phyloP scores from a whole-genome alignment of 64 coral and sea anemone genomes.

The Trachythela sp. region DNA sequence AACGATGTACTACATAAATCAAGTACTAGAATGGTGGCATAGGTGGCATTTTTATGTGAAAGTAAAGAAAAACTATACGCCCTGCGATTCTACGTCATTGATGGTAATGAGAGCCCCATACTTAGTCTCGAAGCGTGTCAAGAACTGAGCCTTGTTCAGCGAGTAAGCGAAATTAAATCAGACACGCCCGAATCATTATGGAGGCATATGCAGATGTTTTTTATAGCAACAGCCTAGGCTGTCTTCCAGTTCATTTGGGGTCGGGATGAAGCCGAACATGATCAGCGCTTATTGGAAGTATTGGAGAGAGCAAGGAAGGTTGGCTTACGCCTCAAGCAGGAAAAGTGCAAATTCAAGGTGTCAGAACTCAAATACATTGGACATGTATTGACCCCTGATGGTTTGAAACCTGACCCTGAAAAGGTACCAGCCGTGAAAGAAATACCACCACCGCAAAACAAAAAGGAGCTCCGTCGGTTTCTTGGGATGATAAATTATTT shows the following conservation, averaged over 20 bases:
- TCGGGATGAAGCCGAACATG: slow-evolving; percentile 26
- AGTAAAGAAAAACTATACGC: neutral
- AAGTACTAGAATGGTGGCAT: neutral
- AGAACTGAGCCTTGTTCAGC: neutral
- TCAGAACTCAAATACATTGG: slow-evolving; percentile 36
- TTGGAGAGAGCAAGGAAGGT: slow-evolving; percentile 9
- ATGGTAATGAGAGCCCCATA: neutral
- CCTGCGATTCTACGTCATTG: neutral
- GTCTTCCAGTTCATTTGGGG: neutral
- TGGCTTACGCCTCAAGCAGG: slow-evolving; percentile 21
- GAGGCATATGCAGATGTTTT: neutral
- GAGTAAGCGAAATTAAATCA: neutral
- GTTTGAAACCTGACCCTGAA: slow-evolving; percentile 33
- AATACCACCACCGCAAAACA: slow-evolving; percentile 45
- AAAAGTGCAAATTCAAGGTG: slow-evolving; percentile 43
- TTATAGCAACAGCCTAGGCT: neutral
- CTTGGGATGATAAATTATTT: slow-evolving; percentile 59
- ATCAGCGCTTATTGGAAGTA: slow-evolving; percentile 9
- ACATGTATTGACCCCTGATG: slow-evolving; percentile 20
- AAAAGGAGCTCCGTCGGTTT: slow-evolving; percentile 48
- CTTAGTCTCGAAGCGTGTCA: neutral
- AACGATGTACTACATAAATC: neutral
- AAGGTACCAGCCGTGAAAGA: slow-evolving; percentile 47
- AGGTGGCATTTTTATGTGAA: neutral
- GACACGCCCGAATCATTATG: neutral